Evolutionary conservation across 2,113 vertebrate species (phyloP).

Genomic region (Chrysochloris asiatica): DNA sequence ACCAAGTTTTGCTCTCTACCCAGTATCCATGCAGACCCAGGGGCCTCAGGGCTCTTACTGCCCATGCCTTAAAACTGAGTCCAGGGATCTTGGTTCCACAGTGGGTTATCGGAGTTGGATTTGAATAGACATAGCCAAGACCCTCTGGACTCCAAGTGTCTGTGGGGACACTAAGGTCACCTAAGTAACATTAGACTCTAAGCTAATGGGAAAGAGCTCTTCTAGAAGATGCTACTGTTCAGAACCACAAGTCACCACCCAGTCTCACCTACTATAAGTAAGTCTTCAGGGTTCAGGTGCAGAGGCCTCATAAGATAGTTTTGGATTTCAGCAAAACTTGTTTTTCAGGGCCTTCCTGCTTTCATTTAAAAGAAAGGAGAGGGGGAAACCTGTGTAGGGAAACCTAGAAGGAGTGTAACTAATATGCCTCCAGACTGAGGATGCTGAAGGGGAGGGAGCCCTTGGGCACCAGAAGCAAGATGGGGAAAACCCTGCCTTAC

Average conservation of each 20-base stretch:
- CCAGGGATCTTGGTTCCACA: not conserved
- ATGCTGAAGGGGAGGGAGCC: not conserved
- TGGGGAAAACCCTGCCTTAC: not conserved
- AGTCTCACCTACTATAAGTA: not conserved
- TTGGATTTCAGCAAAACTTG: constrained; percentile 80
- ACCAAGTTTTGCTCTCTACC: not conserved
- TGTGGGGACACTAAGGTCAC: accelerated
- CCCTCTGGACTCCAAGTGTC: accelerated
- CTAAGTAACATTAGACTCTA: not conserved
- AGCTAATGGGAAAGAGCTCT: not conserved
- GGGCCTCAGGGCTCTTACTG: not conserved
- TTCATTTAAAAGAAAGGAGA: constrained; percentile 44
- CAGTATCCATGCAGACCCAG: no score
- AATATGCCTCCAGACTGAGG: not conserved
- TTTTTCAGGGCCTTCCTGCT: constrained; percentile 76
- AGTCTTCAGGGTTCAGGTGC: constrained; percentile 38
- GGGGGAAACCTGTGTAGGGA: not conserved
- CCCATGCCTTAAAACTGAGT: not conserved
- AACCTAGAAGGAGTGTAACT: constrained; percentile 46
- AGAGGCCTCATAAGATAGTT: constrained; percentile 54
- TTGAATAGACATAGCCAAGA: not conserved
- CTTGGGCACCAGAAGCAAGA: not conserved
- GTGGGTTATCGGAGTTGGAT: not conserved
- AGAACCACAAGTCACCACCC: not conserved
- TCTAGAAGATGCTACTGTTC: not conserved